Conservation (phyloP, 2,888 invertebrate genomes). For the Ptychoptera albimana region DNA sequence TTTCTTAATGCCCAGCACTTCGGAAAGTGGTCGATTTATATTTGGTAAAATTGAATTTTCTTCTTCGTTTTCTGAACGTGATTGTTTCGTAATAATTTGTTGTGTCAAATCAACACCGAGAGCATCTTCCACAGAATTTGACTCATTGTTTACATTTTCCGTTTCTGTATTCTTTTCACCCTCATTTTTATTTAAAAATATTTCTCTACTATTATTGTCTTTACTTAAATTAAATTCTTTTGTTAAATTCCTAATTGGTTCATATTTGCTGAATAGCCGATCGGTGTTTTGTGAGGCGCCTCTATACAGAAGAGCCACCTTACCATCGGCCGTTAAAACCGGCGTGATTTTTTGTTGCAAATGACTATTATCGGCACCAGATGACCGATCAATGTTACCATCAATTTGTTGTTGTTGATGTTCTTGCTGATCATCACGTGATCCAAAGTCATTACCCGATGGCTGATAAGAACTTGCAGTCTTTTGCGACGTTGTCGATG, state of each 20-base stretch:
- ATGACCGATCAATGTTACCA: slow-evolving; percentile 23
- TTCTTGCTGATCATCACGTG: not conserved
- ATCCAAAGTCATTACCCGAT: not conserved
- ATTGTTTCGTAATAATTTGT: not conserved
- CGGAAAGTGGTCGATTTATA: slow-evolving; percentile 30
- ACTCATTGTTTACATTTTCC: slow-evolving; percentile 12
- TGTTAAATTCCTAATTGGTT: slow-evolving; percentile 29
- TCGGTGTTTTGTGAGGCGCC: slow-evolving; percentile 24
- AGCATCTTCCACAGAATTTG: slow-evolving; percentile 10
- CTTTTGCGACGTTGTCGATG: not conserved
- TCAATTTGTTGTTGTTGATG: not conserved
- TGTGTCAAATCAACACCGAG: slow-evolving; percentile 5
- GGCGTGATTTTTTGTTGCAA: slow-evolving; percentile 30
- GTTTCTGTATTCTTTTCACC: slow-evolving; percentile 12
- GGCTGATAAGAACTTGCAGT: not conserved
- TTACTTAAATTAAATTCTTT: not conserved
- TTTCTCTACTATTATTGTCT: slow-evolving; percentile 8
- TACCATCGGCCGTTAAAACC: slow-evolving; percentile 33
- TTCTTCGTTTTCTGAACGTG: slow-evolving; percentile 11
- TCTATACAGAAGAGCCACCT: slow-evolving; percentile 32
- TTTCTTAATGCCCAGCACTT: slow-evolving; percentile 30
- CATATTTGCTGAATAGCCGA: slow-evolving; percentile 25
- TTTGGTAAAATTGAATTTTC: slow-evolving; percentile 27
- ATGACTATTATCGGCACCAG: slow-evolving; percentile 15
- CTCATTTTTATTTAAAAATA: slow-evolving; percentile 21